Base-by-base conservation (phyloP, 2,888 invertebrate species). In the Diarsia rubi region DNA sequence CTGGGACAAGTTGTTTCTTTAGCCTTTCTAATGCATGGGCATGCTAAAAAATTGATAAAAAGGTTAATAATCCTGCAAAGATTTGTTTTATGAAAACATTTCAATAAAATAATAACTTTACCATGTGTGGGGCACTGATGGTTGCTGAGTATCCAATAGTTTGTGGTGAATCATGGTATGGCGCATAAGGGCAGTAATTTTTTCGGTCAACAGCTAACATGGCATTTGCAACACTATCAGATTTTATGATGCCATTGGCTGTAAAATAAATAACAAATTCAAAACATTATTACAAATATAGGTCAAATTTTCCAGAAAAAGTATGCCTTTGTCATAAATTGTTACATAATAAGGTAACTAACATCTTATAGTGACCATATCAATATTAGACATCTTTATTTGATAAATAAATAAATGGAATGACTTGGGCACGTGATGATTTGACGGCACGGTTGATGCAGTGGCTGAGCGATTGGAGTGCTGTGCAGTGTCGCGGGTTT, bases 91-190 rank as follows among this genome's bases (percentile, higher is more conserved):
- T 1, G 14, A 44, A 69, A 49, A 27, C 2, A 78, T 52, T 52
- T 11, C 0, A 42, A 9, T 60, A 27, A 19, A 65, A 57, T 21
- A 62, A 44, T 3, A 69, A 3, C 24, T 49, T 92, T 95, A 98
- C 98, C 99, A 99, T 99, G 92, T 99, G 99, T 19, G 99, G 99
- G 52, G 99, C 99, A 95, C 98, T 98, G 80, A 99, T 99, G 0
- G 99, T 99, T 9, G 99, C 99, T 44, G 98, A 98, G 92, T 97
- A 99, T 65, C 99, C 99, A 91, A 99, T 99, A 68, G 98, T 97
- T 93, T 99, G 99, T 0, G 99, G 99, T 16, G 98, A 97, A 95
- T 99, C 99, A 93, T 98, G 97, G 88, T 99, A 99, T 0, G 99
- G 98, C 90, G 98, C 97, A 81, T 97, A 95, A 31, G 97, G 97